phyloP scores from a whole-genome alignment of 2,797 vertebrate genomes.

The Sebastiscus albofasciatus region DNA sequence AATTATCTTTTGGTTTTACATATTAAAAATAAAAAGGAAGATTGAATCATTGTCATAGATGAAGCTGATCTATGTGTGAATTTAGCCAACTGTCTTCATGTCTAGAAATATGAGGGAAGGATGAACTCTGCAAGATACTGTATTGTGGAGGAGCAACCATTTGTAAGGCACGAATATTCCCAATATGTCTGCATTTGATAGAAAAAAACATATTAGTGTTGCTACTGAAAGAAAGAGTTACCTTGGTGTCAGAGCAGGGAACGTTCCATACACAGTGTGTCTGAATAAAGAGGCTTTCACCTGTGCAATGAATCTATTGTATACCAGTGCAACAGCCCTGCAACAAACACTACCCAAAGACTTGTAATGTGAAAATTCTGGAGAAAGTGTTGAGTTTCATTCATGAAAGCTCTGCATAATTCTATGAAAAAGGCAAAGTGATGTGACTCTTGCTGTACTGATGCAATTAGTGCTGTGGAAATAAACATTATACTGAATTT shows the following conservation, averaged over 20 bases:
- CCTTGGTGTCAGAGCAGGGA: neutral
- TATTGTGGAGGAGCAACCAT: neutral
- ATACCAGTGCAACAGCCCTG: neutral
- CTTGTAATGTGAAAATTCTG: neutral
- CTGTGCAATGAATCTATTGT: neutral
- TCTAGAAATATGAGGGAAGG: neutral
- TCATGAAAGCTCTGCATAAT: neutral
- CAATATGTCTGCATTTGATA: neutral
- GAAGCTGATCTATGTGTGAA: neutral
- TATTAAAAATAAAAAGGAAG: neutral
- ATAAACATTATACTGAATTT: neutral
- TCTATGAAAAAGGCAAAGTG: neutral
- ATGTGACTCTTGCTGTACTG: neutral
- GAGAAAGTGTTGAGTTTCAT: neutral
- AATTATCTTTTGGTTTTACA: neutral
- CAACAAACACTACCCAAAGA: neutral
- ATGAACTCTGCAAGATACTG: neutral
- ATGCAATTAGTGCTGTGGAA: neutral
- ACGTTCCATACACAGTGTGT: neutral
- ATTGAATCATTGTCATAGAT: neutral
- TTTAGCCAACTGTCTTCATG: neutral
- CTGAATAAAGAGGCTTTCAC: neutral
- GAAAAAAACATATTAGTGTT: neutral
- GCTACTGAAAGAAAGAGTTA: neutral
- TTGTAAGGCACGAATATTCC: neutral